phyloP scores from a whole-genome alignment of 2,113 vertebrate species.

The Sarotherodon lohbergeri region DNA sequence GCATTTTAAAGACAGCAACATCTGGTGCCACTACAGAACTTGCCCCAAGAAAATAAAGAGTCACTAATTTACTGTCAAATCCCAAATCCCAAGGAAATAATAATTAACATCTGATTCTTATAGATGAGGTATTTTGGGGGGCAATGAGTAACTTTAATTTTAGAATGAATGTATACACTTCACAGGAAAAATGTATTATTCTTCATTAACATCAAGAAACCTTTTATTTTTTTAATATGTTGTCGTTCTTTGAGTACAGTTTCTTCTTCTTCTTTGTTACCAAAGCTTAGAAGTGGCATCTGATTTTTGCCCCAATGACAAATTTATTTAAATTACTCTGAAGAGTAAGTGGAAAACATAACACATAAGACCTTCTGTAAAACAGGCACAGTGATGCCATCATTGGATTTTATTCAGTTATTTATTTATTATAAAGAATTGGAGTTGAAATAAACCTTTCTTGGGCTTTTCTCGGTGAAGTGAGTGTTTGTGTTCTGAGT shows the following conservation, averaged over 20 bases:
- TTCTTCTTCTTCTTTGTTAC: neutral
- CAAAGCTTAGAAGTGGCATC: neutral
- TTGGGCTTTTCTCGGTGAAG: neutral
- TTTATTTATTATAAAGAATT: neutral
- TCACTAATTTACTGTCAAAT: slow-evolving; percentile 12
- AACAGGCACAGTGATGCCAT: neutral
- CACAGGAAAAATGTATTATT: neutral
- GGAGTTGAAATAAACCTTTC: neutral
- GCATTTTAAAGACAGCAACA: slow-evolving; percentile 39
- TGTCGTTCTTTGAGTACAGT: neutral
- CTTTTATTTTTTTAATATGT: neutral
- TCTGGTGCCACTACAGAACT: slow-evolving; percentile 40
- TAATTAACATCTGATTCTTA: slow-evolving; percentile 27
- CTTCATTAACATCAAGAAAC: neutral
- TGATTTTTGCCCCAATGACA: neutral
- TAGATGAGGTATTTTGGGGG: neutral
- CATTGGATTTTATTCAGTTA: neutral
- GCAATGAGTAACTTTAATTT: neutral
- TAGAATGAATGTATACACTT: neutral
- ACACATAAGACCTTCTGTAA: neutral
- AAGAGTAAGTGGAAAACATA: neutral
- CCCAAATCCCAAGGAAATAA: slow-evolving; percentile 1
- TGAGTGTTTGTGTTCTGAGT: neutral
- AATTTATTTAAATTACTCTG: neutral
- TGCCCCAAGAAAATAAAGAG: slow-evolving; percentile 17